phyloP scores from a whole-genome alignment of 2,888 invertebrate genomes.

The Strigamia maritima region DNA sequence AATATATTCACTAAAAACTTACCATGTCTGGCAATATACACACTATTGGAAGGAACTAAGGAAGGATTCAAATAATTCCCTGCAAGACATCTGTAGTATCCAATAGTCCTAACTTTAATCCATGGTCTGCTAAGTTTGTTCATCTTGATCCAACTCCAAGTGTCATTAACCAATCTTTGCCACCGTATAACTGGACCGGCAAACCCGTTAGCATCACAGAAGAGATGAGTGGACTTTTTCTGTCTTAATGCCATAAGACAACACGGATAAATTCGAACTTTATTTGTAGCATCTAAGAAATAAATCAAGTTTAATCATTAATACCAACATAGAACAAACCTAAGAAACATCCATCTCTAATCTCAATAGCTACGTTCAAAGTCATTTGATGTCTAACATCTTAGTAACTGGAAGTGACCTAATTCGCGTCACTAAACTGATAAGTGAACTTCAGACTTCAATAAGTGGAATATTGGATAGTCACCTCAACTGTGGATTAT shows the following conservation, averaged over 20 bases:
- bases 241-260: neutral
- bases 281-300: neutral
- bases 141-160: neutral
- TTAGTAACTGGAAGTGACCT: too few relatives aligned
- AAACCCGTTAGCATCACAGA: neutral
- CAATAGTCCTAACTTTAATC: neutral
- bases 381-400: too few relatives aligned
- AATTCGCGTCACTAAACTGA: too few relatives aligned
- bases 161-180: neutral
- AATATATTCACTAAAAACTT: neutral
- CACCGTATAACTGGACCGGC: neutral
- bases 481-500: too few relatives aligned
- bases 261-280: neutral
- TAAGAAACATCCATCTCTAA: too few relatives aligned
- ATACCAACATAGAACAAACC: neutral
- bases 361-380: too few relatives aligned
- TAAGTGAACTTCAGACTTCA: too few relatives aligned
- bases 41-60: neutral
- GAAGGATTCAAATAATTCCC: conserved; percentile 9
- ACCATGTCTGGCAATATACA: neutral
- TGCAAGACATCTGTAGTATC: neutral
- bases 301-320: neutral
- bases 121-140: neutral
- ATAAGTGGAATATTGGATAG: too few relatives aligned
- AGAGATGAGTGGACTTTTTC: neutral